Conservation (phyloP, 1,140 invertebrate genomes). For the Cataglyphis hispanica region DNA sequence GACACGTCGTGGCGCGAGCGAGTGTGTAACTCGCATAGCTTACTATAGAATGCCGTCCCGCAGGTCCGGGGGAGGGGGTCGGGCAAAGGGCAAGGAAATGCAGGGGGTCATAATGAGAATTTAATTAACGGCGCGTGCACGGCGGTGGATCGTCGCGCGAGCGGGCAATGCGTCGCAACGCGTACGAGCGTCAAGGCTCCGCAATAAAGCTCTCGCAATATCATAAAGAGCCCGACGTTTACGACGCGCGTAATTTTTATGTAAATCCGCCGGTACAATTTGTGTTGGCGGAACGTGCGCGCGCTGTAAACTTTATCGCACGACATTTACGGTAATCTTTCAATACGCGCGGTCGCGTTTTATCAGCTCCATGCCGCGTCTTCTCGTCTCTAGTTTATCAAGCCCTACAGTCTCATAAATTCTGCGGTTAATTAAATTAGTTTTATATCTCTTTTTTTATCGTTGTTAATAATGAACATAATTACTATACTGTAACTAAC, state of each 20-base stretch:
- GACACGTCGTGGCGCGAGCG: not conserved
- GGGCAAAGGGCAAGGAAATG: not conserved
- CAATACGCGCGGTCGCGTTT: slow-evolving; percentile 41
- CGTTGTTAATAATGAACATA: not conserved
- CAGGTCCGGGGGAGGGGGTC: too few relatives aligned
- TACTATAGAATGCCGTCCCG: slow-evolving; percentile 32
- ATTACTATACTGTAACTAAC: not conserved
- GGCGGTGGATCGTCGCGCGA: slow-evolving; percentile 14
- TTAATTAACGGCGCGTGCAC: slow-evolving; percentile 61
- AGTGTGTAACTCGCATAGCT: slow-evolving; percentile 18
- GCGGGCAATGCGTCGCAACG: not conserved
- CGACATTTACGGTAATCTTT: slow-evolving; percentile 45
- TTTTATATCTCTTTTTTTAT: not conserved
- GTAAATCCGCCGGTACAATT: slow-evolving; percentile 48
- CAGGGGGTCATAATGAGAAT: slow-evolving; percentile 60
- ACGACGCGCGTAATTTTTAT: slow-evolving; percentile 46
- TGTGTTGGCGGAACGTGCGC: not conserved
- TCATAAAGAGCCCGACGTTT: slow-evolving; percentile 42
- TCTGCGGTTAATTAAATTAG: slow-evolving; percentile 5
- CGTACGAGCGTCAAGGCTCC: not conserved
- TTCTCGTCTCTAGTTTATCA: not conserved
- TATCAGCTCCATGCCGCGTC: not conserved
- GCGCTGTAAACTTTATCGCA: slow-evolving; percentile 29
- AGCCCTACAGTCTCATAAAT: not conserved
- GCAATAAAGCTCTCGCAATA: slow-evolving; percentile 58